phyloP scores from a whole-genome alignment of 2,888 invertebrate species.

The Teleiodes luculella region DNA sequence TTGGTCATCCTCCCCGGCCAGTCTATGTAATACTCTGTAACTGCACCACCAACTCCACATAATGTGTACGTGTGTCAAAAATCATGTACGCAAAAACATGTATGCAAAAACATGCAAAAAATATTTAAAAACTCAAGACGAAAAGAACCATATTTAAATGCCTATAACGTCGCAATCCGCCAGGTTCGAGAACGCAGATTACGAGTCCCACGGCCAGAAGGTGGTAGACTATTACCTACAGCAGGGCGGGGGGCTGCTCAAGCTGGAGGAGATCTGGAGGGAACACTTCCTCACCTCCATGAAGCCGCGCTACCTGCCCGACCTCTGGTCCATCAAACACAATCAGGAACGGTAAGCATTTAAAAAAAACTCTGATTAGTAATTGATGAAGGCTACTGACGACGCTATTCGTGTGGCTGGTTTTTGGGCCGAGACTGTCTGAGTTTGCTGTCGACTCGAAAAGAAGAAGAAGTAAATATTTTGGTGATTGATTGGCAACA shows the following conservation, averaged over 20 bases:
- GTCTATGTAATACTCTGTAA: too few relatives aligned
- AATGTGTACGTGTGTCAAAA: too few relatives aligned
- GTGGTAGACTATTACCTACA: conserved; percentile 80
- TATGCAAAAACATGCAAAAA: too few relatives aligned
- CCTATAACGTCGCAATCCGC: conserved; percentile 11
- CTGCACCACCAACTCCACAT: too few relatives aligned
- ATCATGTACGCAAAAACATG: too few relatives aligned
- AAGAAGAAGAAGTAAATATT: too few relatives aligned
- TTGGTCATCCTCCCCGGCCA: too few relatives aligned
- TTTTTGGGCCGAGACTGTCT: too few relatives aligned
- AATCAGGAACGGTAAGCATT: conserved; percentile 79
- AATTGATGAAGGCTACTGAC: neutral
- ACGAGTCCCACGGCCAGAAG: conserved; percentile 75
- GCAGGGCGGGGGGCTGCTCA: conserved; percentile 78
- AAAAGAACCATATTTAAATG: neutral
- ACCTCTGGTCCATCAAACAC: conserved; percentile 87
- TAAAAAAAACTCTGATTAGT: too few relatives aligned
- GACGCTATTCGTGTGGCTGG: too few relatives aligned
- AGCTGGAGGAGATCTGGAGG: conserved; percentile 86
- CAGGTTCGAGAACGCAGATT: conserved; percentile 67
- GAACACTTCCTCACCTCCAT: conserved; percentile 85
- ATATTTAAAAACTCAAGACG: neutral
- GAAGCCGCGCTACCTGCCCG: conserved; percentile 84
- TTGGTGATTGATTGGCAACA: too few relatives aligned
- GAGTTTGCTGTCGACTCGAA: too few relatives aligned